These are phyloP conservation scores for Xenus cinereus DNA, from an alignment of 2,113 vertebrate species.

Conservation along the genomic window DNA sequence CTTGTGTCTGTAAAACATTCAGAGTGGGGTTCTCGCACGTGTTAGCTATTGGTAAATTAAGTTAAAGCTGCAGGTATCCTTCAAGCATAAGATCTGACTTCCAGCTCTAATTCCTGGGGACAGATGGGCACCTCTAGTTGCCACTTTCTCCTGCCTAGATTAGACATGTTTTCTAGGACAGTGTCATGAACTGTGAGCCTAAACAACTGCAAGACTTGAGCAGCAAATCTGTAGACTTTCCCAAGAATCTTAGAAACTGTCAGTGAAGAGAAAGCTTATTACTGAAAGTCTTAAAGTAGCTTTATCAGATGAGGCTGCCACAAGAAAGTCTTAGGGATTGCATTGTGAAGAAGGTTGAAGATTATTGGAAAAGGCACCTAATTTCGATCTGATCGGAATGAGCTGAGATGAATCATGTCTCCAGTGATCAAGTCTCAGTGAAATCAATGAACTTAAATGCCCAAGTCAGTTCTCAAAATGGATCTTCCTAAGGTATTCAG, in stretches of 20 bases:
- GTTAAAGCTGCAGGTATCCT: background rate
- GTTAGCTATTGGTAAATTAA: background rate
- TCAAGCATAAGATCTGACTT: background rate
- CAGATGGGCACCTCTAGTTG: background rate
- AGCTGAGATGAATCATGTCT: constrained; percentile 1
- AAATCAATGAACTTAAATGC: constrained; percentile 31
- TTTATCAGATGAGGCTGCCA: background rate
- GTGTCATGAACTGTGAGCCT: background rate
- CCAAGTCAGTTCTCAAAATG: background rate
- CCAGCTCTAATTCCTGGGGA: background rate
- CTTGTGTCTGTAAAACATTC: background rate
- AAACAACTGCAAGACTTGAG: background rate
- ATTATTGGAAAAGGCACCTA: constrained; percentile 27
- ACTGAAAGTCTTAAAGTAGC: background rate
- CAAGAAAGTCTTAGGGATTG: background rate
- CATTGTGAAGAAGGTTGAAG: background rate
- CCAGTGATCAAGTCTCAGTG: background rate
- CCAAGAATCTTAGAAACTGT: background rate
- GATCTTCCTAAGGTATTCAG: background rate
- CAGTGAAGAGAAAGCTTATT: background rate
- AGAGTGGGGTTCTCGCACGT: background rate
- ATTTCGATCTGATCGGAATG: constrained; percentile 21
- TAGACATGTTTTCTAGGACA: background rate
- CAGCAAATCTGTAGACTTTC: background rate
- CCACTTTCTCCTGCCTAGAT: background rate